Conservation (phyloP, 2,888 invertebrate genomes). For the Acrobasis consociella region DNA sequence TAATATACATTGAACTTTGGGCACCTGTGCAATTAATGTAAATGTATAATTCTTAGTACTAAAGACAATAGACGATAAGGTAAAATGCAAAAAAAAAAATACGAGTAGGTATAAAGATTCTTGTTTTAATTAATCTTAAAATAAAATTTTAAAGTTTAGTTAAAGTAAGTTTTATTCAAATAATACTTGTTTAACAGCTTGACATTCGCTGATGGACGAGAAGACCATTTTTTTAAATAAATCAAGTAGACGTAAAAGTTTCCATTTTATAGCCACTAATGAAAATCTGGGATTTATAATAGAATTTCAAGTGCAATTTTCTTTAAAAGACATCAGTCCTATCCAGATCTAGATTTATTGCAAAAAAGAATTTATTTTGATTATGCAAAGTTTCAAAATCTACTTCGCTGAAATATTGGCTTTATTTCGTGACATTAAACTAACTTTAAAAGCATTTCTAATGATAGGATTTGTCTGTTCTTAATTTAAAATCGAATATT, state of each 20-base stretch:
- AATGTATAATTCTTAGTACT: too few relatives aligned
- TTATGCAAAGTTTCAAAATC: neutral
- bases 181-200: neutral
- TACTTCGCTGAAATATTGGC: neutral
- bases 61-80: too few relatives aligned
- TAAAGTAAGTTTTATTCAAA: neutral
- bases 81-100: too few relatives aligned
- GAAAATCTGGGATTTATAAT: conserved; percentile 11
- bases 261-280: neutral
- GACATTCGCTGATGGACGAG: neutral
- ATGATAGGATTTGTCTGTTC: neutral
- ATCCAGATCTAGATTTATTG: conserved; percentile 1
- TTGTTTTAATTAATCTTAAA: too few relatives aligned
- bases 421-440: neutral
- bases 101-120: too few relatives aligned
- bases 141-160: neutral
- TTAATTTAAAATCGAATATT: too few relatives aligned
- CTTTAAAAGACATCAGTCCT: neutral
- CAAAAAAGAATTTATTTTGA: neutral
- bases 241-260: neutral
- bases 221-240: neutral
- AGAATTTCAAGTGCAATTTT: conserved; percentile 5
- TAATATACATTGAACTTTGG: too few relatives aligned
- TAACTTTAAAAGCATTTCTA: neutral
- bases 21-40: too few relatives aligned